Evolutionary conservation across 2,888 invertebrate genomes (phyloP).

Genomic region (Anagyrus pseudococci): DNA sequence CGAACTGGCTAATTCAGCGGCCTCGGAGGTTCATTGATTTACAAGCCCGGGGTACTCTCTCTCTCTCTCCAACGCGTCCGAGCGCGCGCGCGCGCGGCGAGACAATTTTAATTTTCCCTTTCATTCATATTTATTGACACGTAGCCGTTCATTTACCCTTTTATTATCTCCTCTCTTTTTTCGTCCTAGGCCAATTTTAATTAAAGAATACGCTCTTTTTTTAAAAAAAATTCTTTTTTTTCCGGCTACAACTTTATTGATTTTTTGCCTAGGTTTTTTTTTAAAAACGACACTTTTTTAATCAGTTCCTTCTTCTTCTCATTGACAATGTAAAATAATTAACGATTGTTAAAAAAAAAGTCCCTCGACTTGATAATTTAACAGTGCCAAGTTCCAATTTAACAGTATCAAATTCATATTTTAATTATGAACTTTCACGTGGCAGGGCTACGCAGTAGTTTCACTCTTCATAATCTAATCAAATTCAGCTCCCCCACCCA

Average conservation of each 20-base stretch:
- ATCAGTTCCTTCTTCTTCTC: too few species aligned
- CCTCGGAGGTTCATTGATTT: background rate
- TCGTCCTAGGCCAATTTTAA: constrained; percentile 1
- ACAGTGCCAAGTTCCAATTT: too few species aligned
- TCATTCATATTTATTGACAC: constrained; percentile 8
- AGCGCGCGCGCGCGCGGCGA: too few species aligned
- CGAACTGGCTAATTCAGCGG: background rate
- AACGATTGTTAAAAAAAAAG: too few species aligned
- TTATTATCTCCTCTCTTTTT: constrained; percentile 13
- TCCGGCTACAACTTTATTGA: background rate
- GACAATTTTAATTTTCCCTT: constrained; percentile 12
- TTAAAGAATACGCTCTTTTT: constrained; percentile 2
- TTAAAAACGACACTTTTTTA: constrained; percentile 16
- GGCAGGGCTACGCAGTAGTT: too few species aligned
- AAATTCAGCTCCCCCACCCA: too few species aligned
- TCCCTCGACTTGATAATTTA: too few species aligned
- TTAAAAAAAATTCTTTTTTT: background rate
- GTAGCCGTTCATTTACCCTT: background rate
- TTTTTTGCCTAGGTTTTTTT: background rate
- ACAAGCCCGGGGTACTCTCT: background rate
- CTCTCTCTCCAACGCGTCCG: too few species aligned
- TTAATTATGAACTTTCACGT: too few species aligned
- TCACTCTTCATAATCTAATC: too few species aligned
- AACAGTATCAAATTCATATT: too few species aligned
- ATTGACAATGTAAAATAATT: too few species aligned